Evolutionary conservation across 64 coral and sea anemone genomes (phyloP).

Genomic region (Orbicella faveolata): DNA sequence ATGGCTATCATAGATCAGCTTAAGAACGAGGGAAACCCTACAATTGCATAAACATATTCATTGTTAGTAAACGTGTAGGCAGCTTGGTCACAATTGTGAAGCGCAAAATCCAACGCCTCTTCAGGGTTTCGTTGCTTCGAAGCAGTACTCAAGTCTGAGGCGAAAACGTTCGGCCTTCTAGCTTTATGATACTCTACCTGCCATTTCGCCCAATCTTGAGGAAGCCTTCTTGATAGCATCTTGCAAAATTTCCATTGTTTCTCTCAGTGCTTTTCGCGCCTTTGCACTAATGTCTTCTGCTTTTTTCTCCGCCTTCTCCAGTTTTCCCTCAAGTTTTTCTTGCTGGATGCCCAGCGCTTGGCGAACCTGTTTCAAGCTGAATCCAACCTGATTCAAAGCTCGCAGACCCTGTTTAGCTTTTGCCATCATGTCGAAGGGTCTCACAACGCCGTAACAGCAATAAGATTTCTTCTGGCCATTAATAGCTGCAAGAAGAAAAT

Average conservation of each 20-base stretch:
- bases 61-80: too few species aligned
- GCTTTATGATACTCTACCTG: slow-evolving; percentile 20
- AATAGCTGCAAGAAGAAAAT: not conserved
- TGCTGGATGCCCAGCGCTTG: slow-evolving; percentile 4
- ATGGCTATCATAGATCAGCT: too few species aligned
- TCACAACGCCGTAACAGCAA: slow-evolving; percentile 14
- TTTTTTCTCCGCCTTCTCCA: slow-evolving; percentile 55
- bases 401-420: slow-evolving; percentile 31
- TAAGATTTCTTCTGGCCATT: slow-evolving; percentile 31
- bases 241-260: slow-evolving; percentile 42
- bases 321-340: slow-evolving; percentile 28
- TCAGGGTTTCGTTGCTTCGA: too few species aligned
- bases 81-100: too few species aligned
- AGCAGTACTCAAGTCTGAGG: too few species aligned
- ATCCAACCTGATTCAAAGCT: slow-evolving; percentile 28
- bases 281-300: slow-evolving; percentile 51
- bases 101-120: too few species aligned
- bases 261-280: slow-evolving; percentile 44
- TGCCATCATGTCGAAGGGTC: slow-evolving; percentile 24
- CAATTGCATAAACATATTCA: too few species aligned
- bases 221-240: slow-evolving; percentile 52
- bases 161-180: too few species aligned
- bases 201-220: slow-evolving; percentile 50
- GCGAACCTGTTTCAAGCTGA: slow-evolving; percentile 14
- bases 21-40: too few species aligned